A percentile compares a stretch with the other conserved stretches of the same genome.
Evolutionary conservation across 2,888 invertebrate genomes (phyloP).

Genomic region (Drosophila melanosoma): DNA sequence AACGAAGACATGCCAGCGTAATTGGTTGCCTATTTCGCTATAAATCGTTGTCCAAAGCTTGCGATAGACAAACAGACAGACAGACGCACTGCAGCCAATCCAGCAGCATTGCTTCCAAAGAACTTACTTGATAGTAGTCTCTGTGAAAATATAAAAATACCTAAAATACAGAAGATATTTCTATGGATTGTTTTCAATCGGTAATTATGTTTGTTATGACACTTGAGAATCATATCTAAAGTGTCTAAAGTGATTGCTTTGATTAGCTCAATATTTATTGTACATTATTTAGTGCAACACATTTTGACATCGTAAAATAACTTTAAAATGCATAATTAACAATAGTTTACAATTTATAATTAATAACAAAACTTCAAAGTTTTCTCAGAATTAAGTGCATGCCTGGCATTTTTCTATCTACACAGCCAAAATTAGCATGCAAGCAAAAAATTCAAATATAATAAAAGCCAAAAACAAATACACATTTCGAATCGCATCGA

Average conservation of each 20-base stretch:
- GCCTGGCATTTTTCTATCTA: neutral
- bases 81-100: constrained; percentile 16
- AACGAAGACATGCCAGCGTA: constrained; percentile 66
- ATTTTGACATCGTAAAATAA: too few species aligned
- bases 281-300: too few species aligned
- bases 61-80: constrained; percentile 5
- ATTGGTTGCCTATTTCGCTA: constrained; percentile 76
- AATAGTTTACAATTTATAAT: neutral
- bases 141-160: constrained; percentile 1
- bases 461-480: neutral
- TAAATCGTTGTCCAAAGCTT: constrained; percentile 59
- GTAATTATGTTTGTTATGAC: neutral
- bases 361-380: neutral
- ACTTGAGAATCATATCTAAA: neutral
- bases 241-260: neutral
- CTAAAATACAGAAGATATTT: constrained; percentile 8
- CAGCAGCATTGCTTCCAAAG: constrained; percentile 6
- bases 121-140: constrained; percentile 11
- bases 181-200: neutral
- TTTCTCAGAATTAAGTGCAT: neutral
- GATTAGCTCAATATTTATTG: neutral
- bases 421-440: constrained; percentile 55
- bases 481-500: constrained; percentile 56
- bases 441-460: constrained; percentile 16
- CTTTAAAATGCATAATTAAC: too few species aligned